These are phyloP conservation scores for Watsonalla binaria DNA, from an alignment of 2,888 invertebrate genomes.

Conservation along the genomic window DNA sequence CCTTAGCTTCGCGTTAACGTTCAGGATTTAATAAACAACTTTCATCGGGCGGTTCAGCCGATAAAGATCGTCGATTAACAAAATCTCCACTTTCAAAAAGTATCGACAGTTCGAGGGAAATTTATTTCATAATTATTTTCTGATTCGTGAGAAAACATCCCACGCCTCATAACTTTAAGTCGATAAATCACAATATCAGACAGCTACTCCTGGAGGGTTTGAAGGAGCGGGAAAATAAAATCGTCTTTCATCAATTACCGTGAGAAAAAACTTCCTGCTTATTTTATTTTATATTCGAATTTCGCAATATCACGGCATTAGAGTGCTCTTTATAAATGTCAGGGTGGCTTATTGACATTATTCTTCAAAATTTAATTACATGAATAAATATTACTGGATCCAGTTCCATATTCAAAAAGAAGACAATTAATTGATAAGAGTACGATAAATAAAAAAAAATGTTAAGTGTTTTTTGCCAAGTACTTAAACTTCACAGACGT, in stretches of 20 bases:
- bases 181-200: constrained; percentile 63
- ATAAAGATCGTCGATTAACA: constrained; percentile 2
- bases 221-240: constrained; percentile 45
- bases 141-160: constrained; percentile 30
- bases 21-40: neutral
- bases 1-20: neutral
- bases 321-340: constrained; percentile 22
- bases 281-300: constrained; percentile 31
- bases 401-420: constrained; percentile 6
- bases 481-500: no score
- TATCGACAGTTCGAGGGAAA: constrained; percentile 25
- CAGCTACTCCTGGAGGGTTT: constrained; percentile 44
- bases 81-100: constrained; percentile 22
- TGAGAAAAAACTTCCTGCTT: constrained; percentile 33
- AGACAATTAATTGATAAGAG: neutral
- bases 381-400: constrained; percentile 4
- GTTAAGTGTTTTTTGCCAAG: no score
- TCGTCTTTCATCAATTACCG: constrained; percentile 52
- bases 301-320: constrained; percentile 29
- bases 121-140: constrained; percentile 38
- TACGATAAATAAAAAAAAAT: no score
- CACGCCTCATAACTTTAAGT: constrained; percentile 51
- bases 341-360: constrained; percentile 16
- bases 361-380: neutral
- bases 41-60: neutral